Conservation (phyloP, 2,113 vertebrate genomes). For the Tamias sibiricus region DNA sequence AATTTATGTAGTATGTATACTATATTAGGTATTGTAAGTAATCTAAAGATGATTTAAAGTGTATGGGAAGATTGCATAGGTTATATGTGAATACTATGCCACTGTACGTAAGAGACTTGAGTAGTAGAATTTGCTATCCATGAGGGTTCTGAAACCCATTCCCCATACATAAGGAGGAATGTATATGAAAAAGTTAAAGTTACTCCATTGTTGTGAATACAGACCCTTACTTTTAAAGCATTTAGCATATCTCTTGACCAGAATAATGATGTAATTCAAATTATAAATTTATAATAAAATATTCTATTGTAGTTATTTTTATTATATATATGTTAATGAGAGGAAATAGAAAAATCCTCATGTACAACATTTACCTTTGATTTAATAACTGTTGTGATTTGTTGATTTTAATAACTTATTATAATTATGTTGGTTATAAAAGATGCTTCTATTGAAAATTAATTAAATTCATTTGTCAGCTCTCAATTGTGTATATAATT, state of each 20-base stretch:
- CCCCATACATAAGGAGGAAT: not conserved
- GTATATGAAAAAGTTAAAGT: constrained; percentile 63
- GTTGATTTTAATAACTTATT: not conserved
- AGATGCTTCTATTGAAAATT: constrained; percentile 55
- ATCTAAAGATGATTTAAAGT: not conserved
- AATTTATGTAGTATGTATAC: constrained; percentile 9
- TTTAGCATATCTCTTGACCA: constrained; percentile 62
- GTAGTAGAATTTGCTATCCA: not conserved
- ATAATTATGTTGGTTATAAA: constrained; percentile 40
- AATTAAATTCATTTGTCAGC: constrained; percentile 50
- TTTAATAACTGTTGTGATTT: constrained; percentile 48
- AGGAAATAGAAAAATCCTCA: constrained; percentile 50
- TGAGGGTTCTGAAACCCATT: not conserved
- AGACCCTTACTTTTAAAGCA: constrained; percentile 46
- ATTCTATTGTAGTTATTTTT: constrained; percentile 65
- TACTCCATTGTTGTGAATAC: constrained; percentile 53
- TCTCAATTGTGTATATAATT: not conserved
- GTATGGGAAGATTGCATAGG: not conserved
- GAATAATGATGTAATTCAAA: constrained; percentile 64
- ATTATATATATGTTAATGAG: not conserved
- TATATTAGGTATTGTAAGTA: not conserved
- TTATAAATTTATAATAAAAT: constrained; percentile 48
- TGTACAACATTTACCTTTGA: constrained; percentile 40
- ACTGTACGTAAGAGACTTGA: not conserved
- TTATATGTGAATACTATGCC: not conserved